Evolutionary conservation across 2,797 vertebrate species (phyloP).

Genomic region (Poeciliopsis turneri): DNA sequence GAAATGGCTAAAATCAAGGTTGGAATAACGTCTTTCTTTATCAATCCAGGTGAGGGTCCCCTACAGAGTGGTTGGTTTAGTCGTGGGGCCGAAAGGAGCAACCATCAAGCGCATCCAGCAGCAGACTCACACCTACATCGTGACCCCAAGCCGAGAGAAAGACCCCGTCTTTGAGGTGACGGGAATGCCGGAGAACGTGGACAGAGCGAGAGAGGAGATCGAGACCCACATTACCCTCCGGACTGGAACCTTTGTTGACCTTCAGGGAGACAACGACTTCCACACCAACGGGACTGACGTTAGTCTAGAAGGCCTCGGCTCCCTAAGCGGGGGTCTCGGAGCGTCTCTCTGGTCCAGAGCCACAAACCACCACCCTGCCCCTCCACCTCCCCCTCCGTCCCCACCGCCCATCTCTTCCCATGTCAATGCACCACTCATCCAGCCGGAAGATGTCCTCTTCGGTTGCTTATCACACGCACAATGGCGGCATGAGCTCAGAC

Average conservation of each 20-base stretch:
- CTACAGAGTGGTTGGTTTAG: constrained; percentile 95
- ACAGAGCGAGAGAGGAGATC: constrained; percentile 94
- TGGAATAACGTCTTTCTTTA: constrained; percentile 3
- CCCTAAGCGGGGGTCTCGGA: constrained; percentile 70
- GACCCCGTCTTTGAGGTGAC: constrained; percentile 97
- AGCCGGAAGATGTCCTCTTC: constrained; percentile 81
- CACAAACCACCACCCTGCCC: constrained; percentile 67
- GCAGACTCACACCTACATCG: constrained; percentile 97
- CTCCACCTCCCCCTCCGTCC: constrained; percentile 65
- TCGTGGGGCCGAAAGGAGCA: constrained; percentile 96
- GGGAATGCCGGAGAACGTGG: constrained; percentile 97
- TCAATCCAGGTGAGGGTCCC: constrained; percentile 92
- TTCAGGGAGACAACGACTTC: constrained; percentile 94
- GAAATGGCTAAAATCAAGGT: not conserved
- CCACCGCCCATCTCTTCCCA: constrained; percentile 62
- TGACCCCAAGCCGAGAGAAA: constrained; percentile 95
- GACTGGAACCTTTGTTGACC: constrained; percentile 91
- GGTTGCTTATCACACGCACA: constrained; percentile 75
- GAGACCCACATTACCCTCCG: constrained; percentile 97
- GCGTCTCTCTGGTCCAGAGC: constrained; percentile 88
- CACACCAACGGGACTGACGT: constrained; percentile 97
- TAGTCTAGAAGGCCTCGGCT: constrained; percentile 88
- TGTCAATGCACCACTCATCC: constrained; percentile 80
- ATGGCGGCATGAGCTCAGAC: constrained; percentile 72
- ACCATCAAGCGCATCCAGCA: constrained; percentile 99